phyloP scores from a whole-genome alignment of 2,797 vertebrate genomes.

The Coendou prehensilis region DNA sequence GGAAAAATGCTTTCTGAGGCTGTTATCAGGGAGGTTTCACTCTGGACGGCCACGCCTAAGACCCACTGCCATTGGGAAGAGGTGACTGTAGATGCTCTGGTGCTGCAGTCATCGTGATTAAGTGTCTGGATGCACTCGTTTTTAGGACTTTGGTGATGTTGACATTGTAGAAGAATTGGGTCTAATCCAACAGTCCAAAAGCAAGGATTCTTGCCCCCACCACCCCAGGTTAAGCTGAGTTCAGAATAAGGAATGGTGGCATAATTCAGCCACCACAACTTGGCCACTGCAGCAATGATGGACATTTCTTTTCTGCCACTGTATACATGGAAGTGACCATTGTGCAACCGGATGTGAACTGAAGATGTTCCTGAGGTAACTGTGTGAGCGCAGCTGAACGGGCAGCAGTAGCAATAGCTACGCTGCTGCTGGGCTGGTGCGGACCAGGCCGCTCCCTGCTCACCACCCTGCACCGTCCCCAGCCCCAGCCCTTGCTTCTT shows the following conservation, averaged over 20 bases:
- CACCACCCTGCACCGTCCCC: not conserved
- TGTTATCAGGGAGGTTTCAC: accelerated
- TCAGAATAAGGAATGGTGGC: not conserved
- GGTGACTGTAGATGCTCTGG: not conserved
- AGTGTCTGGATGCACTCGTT: too few species aligned
- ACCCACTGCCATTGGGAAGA: not conserved
- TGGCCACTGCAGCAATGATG: not conserved
- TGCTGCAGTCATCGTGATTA: not conserved
- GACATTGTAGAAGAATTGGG: not conserved
- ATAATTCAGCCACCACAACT: not conserved
- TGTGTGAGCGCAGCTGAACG: not conserved
- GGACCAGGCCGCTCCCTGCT: not conserved
- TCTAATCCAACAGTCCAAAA: not conserved
- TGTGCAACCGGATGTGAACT: accelerated
- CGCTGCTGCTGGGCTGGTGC: accelerated
- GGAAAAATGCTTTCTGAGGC: not conserved
- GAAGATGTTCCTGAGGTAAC: not conserved
- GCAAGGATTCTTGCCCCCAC: not conserved
- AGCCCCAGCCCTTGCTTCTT: not conserved
- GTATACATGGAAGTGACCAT: not conserved
- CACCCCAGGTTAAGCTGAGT: not conserved
- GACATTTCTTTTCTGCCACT: not conserved
- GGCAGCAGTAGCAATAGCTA: not conserved
- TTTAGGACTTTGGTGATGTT: not conserved
- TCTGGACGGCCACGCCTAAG: not conserved